These are phyloP conservation scores for Phataginus tricuspis DNA, from an alignment of 2,797 vertebrate species.

Conservation along the genomic window DNA sequence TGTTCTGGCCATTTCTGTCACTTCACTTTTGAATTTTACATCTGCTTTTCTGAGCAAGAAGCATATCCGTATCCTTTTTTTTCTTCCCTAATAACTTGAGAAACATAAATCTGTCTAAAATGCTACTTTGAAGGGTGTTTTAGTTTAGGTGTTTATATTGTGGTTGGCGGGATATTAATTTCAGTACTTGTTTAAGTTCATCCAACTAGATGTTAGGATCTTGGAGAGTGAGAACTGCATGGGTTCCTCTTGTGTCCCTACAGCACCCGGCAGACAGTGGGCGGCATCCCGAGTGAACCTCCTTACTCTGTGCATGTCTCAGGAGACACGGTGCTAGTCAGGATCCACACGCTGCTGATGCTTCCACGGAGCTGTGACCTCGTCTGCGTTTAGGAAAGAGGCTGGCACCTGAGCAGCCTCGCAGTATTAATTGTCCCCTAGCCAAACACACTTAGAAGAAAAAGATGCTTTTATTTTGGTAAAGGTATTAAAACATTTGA, in stretches of 20 bases:
- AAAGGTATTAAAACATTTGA: neutral
- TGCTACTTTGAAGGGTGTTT: neutral
- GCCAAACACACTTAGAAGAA: neutral
- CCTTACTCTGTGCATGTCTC: fast-evolving
- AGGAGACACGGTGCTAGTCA: fast-evolving
- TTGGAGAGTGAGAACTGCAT: too few relatives aligned
- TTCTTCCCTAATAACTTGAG: neutral
- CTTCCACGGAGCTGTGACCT: neutral
- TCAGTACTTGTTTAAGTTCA: neutral
- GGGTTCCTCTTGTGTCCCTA: fast-evolving
- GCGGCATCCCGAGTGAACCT: fast-evolving
- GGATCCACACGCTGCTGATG: fast-evolving
- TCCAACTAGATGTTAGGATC: too few relatives aligned
- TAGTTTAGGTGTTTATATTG: too few relatives aligned
- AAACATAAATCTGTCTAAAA: neutral
- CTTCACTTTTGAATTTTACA: fast-evolving
- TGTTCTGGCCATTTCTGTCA: fast-evolving
- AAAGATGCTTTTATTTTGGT: neutral
- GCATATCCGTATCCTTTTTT: fast-evolving
- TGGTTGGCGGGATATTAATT: neutral
- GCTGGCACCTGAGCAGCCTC: fast-evolving
- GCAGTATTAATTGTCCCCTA: fast-evolving
- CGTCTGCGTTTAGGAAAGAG: neutral
- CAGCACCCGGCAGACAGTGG: fast-evolving
- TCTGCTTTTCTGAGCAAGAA: neutral